Evolutionary conservation across 1,140 invertebrate species (phyloP), one percentile per base, ranked within the genome.

Genomic region (Lepidostoma basale): DNA sequence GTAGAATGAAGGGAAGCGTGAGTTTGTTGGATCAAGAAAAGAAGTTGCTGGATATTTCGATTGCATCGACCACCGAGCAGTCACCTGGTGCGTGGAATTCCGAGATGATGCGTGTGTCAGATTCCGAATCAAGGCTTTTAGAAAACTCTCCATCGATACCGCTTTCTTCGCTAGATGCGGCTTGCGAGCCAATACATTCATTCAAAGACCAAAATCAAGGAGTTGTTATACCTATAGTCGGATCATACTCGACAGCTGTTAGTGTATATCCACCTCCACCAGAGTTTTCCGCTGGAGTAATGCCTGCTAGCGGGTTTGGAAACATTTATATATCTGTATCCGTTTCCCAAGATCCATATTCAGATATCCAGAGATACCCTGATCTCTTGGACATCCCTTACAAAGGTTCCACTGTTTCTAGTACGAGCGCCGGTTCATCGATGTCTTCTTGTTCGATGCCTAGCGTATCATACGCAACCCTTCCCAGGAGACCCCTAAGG

Each of bases 11-110:
- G 75, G 83, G 85, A 1, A 91, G 89, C 69, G 83, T 86, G 0
- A 90, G 89, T 73, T 90, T 90, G 75, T 89, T 87, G 12, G 90
- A 92, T 36, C 90, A 91, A 75, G 90, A 91, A 74, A 92, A 91
- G 77, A 90, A 90, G 71, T 77, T 90, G 1, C 77, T 91, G 4
- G 89, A 90, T 68, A 83, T 88, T 18, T 90, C 88, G 36, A 90
- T 92, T 8, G 91, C 90, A 2, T 92, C 91, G 0, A 88, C 86
- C 54, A 90, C 90, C 3, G 89, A 90, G 66, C 85, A 91, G 8
- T 85, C 22, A 77, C 81, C 49, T 76, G 76, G 70, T 78, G 74
- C 74, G 82, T 76, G 84, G 75, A 84, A 74, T 83, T 79, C 76
- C 83, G 83, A 74, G 84, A 88, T 78, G 81, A 89, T 79, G 83